phyloP scores from a whole-genome alignment of 2,113 vertebrate genomes.

The Empidonax traillii region DNA sequence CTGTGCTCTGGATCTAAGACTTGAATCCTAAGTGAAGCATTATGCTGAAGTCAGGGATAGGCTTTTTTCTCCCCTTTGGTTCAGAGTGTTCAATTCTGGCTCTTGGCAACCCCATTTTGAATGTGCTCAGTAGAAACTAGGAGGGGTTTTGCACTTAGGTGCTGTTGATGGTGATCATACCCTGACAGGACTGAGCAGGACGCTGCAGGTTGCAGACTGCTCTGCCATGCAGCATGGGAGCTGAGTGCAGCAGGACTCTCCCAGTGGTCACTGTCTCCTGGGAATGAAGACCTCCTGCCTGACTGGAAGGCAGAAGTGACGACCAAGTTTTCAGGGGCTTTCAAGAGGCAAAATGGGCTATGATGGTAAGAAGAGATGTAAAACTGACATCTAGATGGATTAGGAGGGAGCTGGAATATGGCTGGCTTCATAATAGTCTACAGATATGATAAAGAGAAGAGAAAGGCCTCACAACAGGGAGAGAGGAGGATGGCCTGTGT shows the following conservation, averaged over 20 bases:
- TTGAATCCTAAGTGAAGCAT: not conserved
- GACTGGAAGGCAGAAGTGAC: not conserved
- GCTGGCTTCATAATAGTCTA: not conserved
- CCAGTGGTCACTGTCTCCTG: not conserved
- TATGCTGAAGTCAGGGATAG: not conserved
- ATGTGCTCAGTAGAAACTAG: not conserved
- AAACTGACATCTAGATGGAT: not conserved
- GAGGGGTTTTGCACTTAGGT: not conserved
- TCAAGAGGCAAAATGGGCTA: not conserved
- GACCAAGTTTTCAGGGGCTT: not conserved
- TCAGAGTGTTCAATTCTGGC: not conserved
- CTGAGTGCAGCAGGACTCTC: not conserved
- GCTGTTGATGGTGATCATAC: not conserved
- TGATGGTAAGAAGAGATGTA: not conserved
- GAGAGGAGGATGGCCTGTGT: not conserved
- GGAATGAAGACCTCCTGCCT: not conserved
- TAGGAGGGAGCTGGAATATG: not conserved
- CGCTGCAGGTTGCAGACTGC: not conserved
- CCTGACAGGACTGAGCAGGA: not conserved
- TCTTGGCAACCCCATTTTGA: not conserved
- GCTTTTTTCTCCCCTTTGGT: not conserved
- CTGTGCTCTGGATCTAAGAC: not conserved
- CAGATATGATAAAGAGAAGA: not conserved
- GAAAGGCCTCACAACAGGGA: not conserved
- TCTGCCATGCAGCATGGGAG: not conserved